Evolutionary conservation across 2,888 invertebrate species (phyloP).

Genomic region (Lucinisca nassula): DNA sequence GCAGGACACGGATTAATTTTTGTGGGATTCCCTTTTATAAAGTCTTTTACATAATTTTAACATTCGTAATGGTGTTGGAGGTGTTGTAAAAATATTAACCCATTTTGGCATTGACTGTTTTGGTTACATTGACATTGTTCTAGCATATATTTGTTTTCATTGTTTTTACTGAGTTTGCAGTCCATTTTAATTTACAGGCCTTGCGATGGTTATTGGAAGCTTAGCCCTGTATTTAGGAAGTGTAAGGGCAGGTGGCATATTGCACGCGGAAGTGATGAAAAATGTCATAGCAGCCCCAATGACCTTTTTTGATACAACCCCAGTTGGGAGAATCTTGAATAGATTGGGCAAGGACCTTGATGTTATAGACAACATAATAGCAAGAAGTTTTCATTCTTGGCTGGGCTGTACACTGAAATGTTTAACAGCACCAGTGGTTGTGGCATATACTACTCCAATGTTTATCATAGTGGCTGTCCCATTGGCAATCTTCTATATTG

Average conservation of each 20-base stretch:
- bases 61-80: no score
- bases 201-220: no score
- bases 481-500: constrained; percentile 80
- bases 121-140: no score
- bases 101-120: no score
- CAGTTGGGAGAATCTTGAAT: constrained; percentile 84
- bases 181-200: no score
- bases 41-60: no score
- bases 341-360: constrained; percentile 86
- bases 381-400: constrained; percentile 75
- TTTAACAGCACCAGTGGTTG: constrained; percentile 75
- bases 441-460: constrained; percentile 80
- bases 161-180: no score
- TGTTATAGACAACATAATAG: constrained; percentile 81
- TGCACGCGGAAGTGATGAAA: constrained; percentile 77
- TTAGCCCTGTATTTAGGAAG: constrained; percentile 66
- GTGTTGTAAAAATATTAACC: no score
- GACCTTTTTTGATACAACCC: constrained; percentile 86
- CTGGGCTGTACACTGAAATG: constrained; percentile 73
- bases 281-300: constrained; percentile 82
- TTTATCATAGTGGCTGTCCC: constrained; percentile 81
- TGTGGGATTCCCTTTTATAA: no score
- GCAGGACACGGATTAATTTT: no score
- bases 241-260: constrained; percentile 61
- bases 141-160: no score